Base-by-base conservation (phyloP, 92 coral and sea anemone species). In the Bergia sp. region DNA sequence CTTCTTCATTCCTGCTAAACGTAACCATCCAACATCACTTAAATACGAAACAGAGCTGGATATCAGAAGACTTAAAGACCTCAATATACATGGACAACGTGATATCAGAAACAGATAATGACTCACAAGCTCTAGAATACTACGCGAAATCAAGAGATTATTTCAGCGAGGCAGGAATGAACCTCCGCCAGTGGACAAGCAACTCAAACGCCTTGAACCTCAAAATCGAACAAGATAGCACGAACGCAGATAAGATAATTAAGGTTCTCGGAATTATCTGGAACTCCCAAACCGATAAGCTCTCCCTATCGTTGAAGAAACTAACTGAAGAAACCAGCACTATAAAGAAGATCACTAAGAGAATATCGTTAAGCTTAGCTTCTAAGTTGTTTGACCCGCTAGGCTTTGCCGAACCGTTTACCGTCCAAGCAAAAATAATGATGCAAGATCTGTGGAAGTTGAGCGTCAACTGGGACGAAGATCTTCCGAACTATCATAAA, bases 71-170 rank as follows among this genome's bases (percentile, higher is more conserved):
- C 76, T 53, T 88, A 67, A 88, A 88, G 66, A 76, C 86, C 40
- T 80, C 90, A 47, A 88, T 80, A 72, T 88, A 88, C 80, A 88
- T 88, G 90, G 90, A 88, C 90, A 88, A 88, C 73, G 80, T 88
- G 73, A 41, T 88, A 80, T 79, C 90, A 71, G 90, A 86, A 80
- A 80, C 90, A 80, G 80, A 80, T 58, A 88, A 69, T 71, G 90
- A 88, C 13, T 47, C 86, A n/a, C 66, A 80, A 80, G 90, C 86
- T 47, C 29, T 88, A 39, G 90, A 88, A 53, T 88, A 80, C 86
- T 80, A 88, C 53, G 66, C 71, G 65, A 29, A 20, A 80, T 80
- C 90, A 69, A 79, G 90, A 79, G 77, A 88, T 23, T 88, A 78
- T 69, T 88, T 88, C 85, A 44, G 66, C n/a, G 80, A 88, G 81